Percentiles rank a stretch among this genome's conserved stretches.
Conservation (phyloP, 2,113 vertebrate genomes). For the Chlorodrepanis virens region DNA sequence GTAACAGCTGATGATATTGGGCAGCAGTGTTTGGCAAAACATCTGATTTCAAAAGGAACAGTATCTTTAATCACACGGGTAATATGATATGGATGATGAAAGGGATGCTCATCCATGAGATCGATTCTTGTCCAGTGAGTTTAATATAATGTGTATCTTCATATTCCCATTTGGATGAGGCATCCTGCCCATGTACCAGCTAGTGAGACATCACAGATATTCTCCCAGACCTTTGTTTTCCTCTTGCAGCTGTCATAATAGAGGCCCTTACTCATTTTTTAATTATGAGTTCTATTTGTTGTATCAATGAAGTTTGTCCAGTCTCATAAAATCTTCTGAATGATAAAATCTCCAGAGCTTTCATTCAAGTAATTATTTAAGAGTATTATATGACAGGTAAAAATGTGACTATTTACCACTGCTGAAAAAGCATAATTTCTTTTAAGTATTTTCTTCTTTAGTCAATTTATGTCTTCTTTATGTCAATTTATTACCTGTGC, state of each 20-base stretch:
- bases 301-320: neutral
- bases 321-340: neutral
- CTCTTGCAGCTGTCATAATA: neutral
- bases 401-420: neutral
- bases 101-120: neutral
- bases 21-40: slow-evolving; percentile 8
- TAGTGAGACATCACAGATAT: neutral
- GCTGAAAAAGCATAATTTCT: neutral
- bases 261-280: neutral
- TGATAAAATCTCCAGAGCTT: neutral
- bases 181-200: neutral
- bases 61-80: neutral
- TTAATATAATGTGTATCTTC: neutral
- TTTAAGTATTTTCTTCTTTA: neutral
- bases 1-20: neutral
- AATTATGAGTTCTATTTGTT: neutral
- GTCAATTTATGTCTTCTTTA: neutral
- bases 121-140: neutral
- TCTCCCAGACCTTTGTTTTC: neutral
- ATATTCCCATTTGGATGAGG: neutral
- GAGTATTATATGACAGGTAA: neutral
- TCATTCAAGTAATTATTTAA: neutral
- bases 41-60: neutral
- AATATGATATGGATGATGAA: neutral
- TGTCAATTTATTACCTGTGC: neutral